phyloP scores from a whole-genome alignment of 30 jellyfish, hydroid and myxozoan species.

The Cassiopea xamachana region DNA sequence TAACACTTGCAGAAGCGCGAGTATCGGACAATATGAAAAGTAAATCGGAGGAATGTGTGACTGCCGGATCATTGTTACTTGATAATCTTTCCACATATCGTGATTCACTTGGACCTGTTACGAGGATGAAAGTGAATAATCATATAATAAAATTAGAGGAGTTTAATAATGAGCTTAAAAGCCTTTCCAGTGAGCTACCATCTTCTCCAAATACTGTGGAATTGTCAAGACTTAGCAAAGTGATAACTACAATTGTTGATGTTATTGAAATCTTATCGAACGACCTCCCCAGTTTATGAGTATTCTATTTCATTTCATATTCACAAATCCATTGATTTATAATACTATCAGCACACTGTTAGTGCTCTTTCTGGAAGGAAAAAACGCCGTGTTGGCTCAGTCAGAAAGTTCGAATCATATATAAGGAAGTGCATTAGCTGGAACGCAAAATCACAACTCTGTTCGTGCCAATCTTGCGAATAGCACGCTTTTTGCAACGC shows the following conservation, averaged over 20 bases:
- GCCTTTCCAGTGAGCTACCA: constrained; percentile 43
- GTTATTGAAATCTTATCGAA: constrained; percentile 40
- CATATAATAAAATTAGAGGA: constrained; percentile 72
- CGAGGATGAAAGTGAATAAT: constrained; percentile 82
- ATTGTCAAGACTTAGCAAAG: constrained; percentile 74
- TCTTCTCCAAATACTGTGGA: constrained; percentile 83
- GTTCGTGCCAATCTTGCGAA: no score
- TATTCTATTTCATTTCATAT: neutral
- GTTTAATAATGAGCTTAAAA: constrained; percentile 71
- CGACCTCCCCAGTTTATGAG: constrained; percentile 24
- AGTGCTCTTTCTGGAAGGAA: neutral
- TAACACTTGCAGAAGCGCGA: constrained; percentile 73
- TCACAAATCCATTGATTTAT: neutral
- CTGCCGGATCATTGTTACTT: constrained; percentile 39
- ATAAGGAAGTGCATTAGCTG: no score
- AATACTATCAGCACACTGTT: neutral
- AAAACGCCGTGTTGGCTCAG: neutral
- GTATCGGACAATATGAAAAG: constrained; percentile 67
- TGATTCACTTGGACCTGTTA: constrained; percentile 93
- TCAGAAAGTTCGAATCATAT: neutral
- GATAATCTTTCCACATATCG: constrained; percentile 83
- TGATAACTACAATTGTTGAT: constrained; percentile 39
- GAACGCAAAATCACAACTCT: no score
- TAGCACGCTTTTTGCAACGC: no score
- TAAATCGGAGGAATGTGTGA: constrained; percentile 57